phyloP scores from a whole-genome alignment of 2,797 vertebrate genomes.

The Sphaeramia orbicularis region DNA sequence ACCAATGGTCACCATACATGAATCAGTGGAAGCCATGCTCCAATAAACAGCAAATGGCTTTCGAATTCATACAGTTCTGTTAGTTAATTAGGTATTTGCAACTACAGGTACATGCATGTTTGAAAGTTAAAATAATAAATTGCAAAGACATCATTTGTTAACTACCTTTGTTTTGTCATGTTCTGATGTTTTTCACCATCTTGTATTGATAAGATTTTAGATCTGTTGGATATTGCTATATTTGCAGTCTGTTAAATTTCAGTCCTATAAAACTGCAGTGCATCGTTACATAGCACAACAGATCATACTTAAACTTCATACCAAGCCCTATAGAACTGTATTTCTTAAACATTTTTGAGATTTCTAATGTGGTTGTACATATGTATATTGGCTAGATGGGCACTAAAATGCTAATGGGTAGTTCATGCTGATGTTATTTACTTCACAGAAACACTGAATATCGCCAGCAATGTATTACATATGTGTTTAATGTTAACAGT shows the following conservation, averaged over 20 bases:
- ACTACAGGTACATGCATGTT: background rate
- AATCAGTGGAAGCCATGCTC: background rate
- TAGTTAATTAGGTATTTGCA: background rate
- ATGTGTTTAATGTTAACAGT: no score
- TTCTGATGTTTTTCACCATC: background rate
- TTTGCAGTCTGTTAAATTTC: background rate
- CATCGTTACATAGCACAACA: background rate
- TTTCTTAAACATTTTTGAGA: background rate
- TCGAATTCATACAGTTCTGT: background rate
- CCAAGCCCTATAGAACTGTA: background rate
- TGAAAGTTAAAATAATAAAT: background rate
- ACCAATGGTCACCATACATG: constrained; percentile 28
- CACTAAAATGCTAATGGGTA: no score
- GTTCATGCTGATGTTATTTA: no score
- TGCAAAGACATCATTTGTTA: background rate
- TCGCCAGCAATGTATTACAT: no score
- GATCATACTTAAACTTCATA: background rate
- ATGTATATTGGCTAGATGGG: background rate
- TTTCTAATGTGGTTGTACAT: background rate
- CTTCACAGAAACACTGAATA: no score
- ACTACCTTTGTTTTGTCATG: no score
- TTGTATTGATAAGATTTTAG: background rate
- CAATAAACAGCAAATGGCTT: no score
- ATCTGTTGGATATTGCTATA: background rate
- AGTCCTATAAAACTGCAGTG: background rate